phyloP scores from a whole-genome alignment of 2,888 invertebrate species.

The Noctua fimbriata region DNA sequence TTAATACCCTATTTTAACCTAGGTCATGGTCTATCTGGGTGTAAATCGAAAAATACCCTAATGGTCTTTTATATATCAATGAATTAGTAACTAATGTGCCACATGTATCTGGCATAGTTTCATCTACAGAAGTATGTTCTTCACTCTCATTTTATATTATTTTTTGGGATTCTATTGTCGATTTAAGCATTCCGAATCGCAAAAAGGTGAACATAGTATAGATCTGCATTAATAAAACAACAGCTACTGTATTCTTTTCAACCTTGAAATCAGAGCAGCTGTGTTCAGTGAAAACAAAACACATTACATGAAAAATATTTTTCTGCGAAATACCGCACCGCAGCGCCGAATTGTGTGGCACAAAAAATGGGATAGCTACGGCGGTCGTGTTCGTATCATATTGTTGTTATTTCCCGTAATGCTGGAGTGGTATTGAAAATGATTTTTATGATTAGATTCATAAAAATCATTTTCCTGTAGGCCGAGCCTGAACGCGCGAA shows the following conservation, averaged over 20 bases:
- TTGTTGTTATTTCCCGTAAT: constrained; percentile 8
- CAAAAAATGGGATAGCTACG: background rate
- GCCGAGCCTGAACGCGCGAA: background rate
- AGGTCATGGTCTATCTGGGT: too few relatives aligned
- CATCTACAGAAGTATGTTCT: too few relatives aligned
- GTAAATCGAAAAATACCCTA: too few relatives aligned
- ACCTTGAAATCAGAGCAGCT: background rate
- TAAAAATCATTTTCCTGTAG: background rate
- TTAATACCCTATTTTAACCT: too few relatives aligned
- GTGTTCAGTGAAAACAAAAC: background rate
- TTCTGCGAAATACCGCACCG: background rate
- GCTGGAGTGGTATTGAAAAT: too few relatives aligned
- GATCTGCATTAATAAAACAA: background rate
- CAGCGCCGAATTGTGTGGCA: background rate
- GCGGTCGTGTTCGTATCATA: constrained; percentile 1
- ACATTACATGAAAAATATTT: background rate
- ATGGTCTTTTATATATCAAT: too few relatives aligned
- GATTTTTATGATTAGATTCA: too few relatives aligned
- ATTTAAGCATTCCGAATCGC: background rate
- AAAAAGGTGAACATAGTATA: background rate
- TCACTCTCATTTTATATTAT: too few relatives aligned
- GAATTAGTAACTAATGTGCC: too few relatives aligned
- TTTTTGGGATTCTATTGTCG: background rate
- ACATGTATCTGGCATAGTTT: too few relatives aligned
- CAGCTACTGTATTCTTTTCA: background rate